Conservation (phyloP, 2,888 invertebrate species). For the Heteromyza rotundicornis region DNA sequence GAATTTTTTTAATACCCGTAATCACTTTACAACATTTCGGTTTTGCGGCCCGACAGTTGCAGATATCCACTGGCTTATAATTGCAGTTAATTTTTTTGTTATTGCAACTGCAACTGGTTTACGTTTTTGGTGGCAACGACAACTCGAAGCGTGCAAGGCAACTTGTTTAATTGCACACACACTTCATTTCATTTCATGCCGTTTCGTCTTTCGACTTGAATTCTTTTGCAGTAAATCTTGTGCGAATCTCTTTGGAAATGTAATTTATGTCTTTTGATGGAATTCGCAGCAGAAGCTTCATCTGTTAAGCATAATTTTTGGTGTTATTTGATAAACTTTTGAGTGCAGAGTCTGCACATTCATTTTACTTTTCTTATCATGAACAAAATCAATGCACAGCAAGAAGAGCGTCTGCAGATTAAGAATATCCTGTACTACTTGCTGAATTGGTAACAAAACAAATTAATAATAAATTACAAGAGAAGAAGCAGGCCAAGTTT, state of each 20-base stretch:
- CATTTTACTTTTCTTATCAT: too few species aligned
- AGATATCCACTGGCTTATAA: slow-evolving; percentile 20
- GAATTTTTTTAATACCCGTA: too few species aligned
- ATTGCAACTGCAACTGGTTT: slow-evolving; percentile 1
- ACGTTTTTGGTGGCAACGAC: too few species aligned
- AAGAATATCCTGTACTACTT: too few species aligned
- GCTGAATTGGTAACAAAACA: too few species aligned
- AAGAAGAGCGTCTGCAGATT: too few species aligned
- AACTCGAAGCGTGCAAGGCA: not conserved
- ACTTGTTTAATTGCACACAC: not conserved
- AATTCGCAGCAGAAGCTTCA: not conserved
- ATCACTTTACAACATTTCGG: slow-evolving; percentile 19
- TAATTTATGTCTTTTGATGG: not conserved
- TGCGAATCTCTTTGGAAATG: not conserved
- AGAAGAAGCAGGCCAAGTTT: too few species aligned
- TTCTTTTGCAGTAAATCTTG: not conserved
- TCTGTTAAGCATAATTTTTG: too few species aligned
- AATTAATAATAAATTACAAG: too few species aligned
- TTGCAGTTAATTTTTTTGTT: slow-evolving; percentile 22
- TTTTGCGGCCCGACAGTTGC: slow-evolving; percentile 15
- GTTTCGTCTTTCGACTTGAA: not conserved
- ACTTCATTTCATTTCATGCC: too few species aligned
- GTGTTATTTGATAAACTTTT: not conserved
- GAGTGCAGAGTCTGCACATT: too few species aligned
- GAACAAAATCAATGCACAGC: too few species aligned